Percentiles rank a stretch among this genome's conserved stretches.
These are phyloP conservation scores for Tortrix viridana DNA, from an alignment of 2,888 invertebrate genomes.

Conservation along the genomic window DNA sequence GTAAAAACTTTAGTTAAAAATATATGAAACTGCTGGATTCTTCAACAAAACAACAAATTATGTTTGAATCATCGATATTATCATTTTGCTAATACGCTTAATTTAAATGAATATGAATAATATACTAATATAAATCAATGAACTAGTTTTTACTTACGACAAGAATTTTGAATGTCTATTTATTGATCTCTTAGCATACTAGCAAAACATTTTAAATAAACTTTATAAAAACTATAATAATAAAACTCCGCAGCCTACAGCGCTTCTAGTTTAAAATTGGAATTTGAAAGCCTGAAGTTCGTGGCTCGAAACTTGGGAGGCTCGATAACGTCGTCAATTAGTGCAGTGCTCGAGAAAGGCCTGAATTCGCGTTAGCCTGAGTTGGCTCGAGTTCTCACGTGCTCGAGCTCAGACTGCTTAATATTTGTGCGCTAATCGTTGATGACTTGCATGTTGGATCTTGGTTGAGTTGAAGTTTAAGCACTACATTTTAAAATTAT, in stretches of 20 bases:
- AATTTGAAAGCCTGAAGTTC: conserved; percentile 69
- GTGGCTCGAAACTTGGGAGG: conserved; percentile 63
- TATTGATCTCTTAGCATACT: too few relatives aligned
- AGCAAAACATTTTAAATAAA: conserved; percentile 36
- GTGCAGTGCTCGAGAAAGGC: conserved; percentile 52
- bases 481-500: not conserved
- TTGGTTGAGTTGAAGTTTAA: not conserved
- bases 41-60: not conserved
- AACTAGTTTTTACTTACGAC: too few relatives aligned
- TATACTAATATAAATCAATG: too few relatives aligned
- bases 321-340: conserved; percentile 78
- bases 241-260: conserved; percentile 62
- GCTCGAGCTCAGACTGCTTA: conserved; percentile 30
- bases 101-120: too few relatives aligned
- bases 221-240: conserved; percentile 49
- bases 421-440: conserved; percentile 30
- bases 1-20: too few relatives aligned
- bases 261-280: conserved; percentile 72
- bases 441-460: conserved; percentile 9
- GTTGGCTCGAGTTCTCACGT: conserved; percentile 41
- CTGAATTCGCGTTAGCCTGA: conserved; percentile 37
- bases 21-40: conserved; percentile 16
- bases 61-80: not conserved
- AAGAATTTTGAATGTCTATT: too few relatives aligned
- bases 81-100: too few relatives aligned